Evolutionary conservation across 2,113 vertebrate genomes (phyloP), one percentile per base, ranked within the genome.

Genomic region (Bambusicola thoracicus): DNA sequence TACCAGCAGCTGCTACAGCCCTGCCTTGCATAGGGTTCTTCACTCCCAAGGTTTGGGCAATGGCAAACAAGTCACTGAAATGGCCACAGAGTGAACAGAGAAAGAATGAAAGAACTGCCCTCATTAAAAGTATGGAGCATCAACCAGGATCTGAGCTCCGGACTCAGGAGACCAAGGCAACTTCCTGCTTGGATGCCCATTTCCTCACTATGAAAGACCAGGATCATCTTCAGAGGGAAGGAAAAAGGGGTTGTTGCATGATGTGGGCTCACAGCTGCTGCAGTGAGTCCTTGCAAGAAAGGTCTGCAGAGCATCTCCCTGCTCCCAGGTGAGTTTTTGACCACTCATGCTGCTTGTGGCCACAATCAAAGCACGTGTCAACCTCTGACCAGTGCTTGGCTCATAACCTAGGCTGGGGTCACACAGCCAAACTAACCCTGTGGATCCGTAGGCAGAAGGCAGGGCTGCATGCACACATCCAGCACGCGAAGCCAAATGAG

Each of bases 371-470:
- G 55, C 43, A 61, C 24, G 8, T 18, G 38, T 69, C 4, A 19
- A 56, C 18, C 66, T 44, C 69, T 36, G 46, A 73, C 55, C 16
- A 9, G n/a, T 27, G 22, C 66, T 66, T 18, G 25, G 78, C 34
- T 77, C 49, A 21, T 3, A 2, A 8, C 17, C 20, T 0, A 1
- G 56, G 32, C 10, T 38, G 8, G 19, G 49, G 24, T 15, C 24
- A 34, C 4, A 18, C 0, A 2, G 38, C 19, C 43, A 6, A 40
- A 44, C 16, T 5, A 25, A 18, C 34, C 30, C 3, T 10, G 19
- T 6, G 3, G 44, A 49, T 10, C 43, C 14, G 19, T 2, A 27
- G 49, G 44, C 40, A 81, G 10, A 2, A 38, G 18, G 18, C 41
- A 81, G 25, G 36, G 36, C 41, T 81, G 29, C 16, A 4, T 2